These are phyloP conservation scores for Smittia aterrima DNA, from an alignment of 2,888 invertebrate species.

Conservation along the genomic window DNA sequence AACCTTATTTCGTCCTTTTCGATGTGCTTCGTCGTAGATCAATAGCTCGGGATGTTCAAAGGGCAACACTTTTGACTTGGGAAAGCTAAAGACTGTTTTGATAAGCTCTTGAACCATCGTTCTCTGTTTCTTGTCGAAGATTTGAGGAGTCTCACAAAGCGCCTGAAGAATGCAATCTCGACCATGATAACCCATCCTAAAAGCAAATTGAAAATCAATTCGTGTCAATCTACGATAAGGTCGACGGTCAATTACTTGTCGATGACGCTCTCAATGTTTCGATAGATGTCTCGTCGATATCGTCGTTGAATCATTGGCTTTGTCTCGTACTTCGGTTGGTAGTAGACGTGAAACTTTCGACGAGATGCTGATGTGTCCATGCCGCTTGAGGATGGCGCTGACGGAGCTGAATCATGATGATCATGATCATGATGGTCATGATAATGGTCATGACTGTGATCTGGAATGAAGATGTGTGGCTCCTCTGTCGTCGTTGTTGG, in stretches of 20 bases:
- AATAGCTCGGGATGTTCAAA: slow-evolving; percentile 65
- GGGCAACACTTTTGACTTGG: slow-evolving; percentile 61
- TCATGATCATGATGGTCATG: slow-evolving; percentile 47
- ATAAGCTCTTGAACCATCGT: slow-evolving; percentile 70
- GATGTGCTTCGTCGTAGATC: slow-evolving; percentile 66
- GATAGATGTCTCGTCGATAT: slow-evolving; percentile 66
- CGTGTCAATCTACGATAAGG: not conserved
- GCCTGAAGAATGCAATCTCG: slow-evolving; percentile 68
- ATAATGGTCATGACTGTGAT: slow-evolving; percentile 50
- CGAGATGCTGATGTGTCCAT: not conserved
- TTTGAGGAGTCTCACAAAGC: slow-evolving; percentile 69
- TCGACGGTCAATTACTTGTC: slow-evolving; percentile 60
- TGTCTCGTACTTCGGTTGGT: slow-evolving; percentile 44
- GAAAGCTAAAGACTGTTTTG: slow-evolving; percentile 61
- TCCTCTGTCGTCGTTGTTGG: slow-evolving; percentile 44
- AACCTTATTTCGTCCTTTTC: slow-evolving; percentile 53
- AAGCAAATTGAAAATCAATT: not conserved
- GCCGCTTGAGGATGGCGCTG: slow-evolving; percentile 46
- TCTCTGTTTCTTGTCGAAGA: slow-evolving; percentile 59
- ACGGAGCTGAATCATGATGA: slow-evolving; percentile 5
- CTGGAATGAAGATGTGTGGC: slow-evolving; percentile 51
- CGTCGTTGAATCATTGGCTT: slow-evolving; percentile 59
- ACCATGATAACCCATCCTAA: slow-evolving; percentile 74
- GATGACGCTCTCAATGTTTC: slow-evolving; percentile 65
- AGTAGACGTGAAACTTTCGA: slow-evolving; percentile 47